Evolutionary conservation across 2,888 invertebrate species (phyloP).

Genomic region (Bugulina stolonifera): DNA sequence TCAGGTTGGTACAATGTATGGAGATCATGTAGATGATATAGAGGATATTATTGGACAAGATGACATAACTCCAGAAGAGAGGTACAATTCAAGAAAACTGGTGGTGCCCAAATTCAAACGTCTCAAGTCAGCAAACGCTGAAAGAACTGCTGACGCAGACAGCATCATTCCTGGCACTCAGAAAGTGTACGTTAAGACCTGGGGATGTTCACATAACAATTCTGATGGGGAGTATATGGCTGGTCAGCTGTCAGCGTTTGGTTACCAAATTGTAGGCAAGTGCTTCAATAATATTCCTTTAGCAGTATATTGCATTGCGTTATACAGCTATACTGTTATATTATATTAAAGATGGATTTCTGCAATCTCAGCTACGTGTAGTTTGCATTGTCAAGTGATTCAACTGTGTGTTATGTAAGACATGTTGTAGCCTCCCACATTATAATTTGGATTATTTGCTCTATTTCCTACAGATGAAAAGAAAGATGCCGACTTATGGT

Average conservation of each 20-base stretch:
- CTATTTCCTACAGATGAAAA: conserved; percentile 61
- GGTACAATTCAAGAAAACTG: conserved; percentile 33
- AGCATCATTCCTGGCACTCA: conserved; percentile 61
- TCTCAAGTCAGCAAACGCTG: conserved; percentile 26
- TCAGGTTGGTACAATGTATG: background rate
- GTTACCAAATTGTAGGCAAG: conserved; percentile 69
- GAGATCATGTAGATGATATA: conserved; percentile 37
- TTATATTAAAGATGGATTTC: no score
- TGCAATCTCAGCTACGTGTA: no score
- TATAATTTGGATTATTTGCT: no score
- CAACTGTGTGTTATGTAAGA: no score
- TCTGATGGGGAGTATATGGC: conserved; percentile 99
- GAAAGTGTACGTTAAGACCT: conserved; percentile 78
- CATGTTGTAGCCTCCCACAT: no score
- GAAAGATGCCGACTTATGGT: conserved; percentile 79
- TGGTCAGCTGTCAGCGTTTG: conserved; percentile 79
- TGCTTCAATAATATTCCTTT: no score
- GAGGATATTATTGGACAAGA: conserved; percentile 39
- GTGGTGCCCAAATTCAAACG: conserved; percentile 37
- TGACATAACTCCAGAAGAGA: conserved; percentile 32
- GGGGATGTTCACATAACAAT: conserved; percentile 97
- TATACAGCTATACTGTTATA: no score
- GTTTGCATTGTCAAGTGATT: no score
- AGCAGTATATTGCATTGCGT: no score
- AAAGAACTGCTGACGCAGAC: background rate